A percentile compares a stretch with the other conserved stretches of the same genome.
Evolutionary conservation across 2,113 vertebrate genomes (phyloP).

Genomic region (Notarius quadriscutis): DNA sequence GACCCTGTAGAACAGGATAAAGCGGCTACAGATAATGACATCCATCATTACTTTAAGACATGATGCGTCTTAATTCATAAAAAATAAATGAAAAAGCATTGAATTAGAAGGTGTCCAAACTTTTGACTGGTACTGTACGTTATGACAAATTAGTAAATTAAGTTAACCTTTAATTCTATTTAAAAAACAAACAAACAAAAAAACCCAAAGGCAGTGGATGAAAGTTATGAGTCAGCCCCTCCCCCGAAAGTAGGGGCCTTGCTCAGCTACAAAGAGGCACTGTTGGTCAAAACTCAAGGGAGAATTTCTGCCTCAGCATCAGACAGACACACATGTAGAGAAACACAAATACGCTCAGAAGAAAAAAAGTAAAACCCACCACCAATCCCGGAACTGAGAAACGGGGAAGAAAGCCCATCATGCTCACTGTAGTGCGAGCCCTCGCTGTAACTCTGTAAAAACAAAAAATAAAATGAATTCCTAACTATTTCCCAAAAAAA

Average conservation of each 20-base stretch:
- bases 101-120: too few relatives aligned
- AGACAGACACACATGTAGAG: conserved; percentile 57
- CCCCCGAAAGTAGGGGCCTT: conserved; percentile 47
- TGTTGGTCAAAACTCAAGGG: conserved; percentile 66
- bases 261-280: conserved; percentile 70
- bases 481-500: not conserved
- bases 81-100: too few relatives aligned
- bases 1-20: too few relatives aligned
- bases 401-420: conserved; percentile 84
- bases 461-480: not conserved
- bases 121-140: not conserved
- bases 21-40: too few relatives aligned
- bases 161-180: too few relatives aligned
- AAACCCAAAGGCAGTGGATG: not conserved
- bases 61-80: too few relatives aligned
- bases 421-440: conserved; percentile 86
- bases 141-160: not conserved
- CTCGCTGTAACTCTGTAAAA: conserved; percentile 83
- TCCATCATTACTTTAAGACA: too few relatives aligned
- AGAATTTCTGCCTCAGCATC: conserved; percentile 67
- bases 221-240: conserved; percentile 44
- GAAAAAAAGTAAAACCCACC: conserved; percentile 73
- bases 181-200: not conserved
- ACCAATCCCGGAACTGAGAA: conserved; percentile 87
- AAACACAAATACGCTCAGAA: conserved; percentile 47